Base-by-base conservation (phyloP, 1,140 invertebrate species). In the Linepithema humile region DNA sequence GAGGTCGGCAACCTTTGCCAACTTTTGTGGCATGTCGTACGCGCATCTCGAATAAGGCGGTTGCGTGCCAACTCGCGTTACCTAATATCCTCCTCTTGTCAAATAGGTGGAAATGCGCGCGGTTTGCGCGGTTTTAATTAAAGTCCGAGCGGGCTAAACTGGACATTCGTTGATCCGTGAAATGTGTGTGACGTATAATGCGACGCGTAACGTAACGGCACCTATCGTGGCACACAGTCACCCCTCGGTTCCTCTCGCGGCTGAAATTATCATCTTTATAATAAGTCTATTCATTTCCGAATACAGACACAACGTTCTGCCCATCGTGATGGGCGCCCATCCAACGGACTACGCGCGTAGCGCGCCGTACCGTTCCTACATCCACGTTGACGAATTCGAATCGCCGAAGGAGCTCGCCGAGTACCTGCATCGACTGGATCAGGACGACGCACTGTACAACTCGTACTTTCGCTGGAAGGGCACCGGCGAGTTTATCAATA, bases 261-360 rank as follows among this genome's bases (percentile, higher is more conserved):
- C 5, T 20, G 0, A 20, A 23, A 70, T 83, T 65, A 78, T 40
- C 50, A 17, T 17, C 83, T 69, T 82, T 80, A 57, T 17, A 12
- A 0, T 20, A 12, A 4, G 26, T 62, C 88, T 70, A 65, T 73
- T n/a, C 35, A 32, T 50, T 1, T 9, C 73, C 86, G 50, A 85
- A 17, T 85, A 93, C 93, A 98, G 98, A 75, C 97, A 98, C 87
- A 97, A 98, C 91, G 96, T 98, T 12, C 93, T 99, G 60, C 98
- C 98, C 0, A 98, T 99, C 64, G 99, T 99, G 20, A 99, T 99
- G 98, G 99, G 99, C 1, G 98, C 98, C 0, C 96, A 97, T 45
- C 97, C 97, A 0, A 96, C 97, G 40, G 98, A 99, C 91, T 99
- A 99, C 94, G 96, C 96, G 69, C 96, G 96, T 43, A 96, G 96